Percentiles rank a stretch among this genome's conserved stretches.
Conservation (phyloP, 2,797 vertebrate species). For the Denticeps clupeoides region DNA sequence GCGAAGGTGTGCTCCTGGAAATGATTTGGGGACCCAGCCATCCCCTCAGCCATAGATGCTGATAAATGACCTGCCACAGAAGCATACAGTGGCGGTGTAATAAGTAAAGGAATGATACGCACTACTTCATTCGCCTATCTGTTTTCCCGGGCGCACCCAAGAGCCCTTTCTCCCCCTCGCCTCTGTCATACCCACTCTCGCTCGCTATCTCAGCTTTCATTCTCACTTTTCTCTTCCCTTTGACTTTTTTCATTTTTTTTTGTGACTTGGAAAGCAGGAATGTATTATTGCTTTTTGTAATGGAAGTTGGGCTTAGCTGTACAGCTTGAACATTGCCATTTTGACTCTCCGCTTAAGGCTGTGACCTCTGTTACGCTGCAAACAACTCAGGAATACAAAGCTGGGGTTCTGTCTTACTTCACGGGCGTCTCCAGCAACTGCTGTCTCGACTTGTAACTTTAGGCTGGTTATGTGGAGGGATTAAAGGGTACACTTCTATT, state of each 20-base stretch:
- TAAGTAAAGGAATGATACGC: constrained; percentile 28
- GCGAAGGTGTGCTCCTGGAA: constrained; percentile 3
- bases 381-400: too few species aligned
- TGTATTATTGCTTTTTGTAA: constrained; percentile 8
- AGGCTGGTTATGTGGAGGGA: too few species aligned
- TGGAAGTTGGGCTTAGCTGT: constrained; percentile 2
- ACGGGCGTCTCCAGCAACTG: too few species aligned
- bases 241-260: neutral
- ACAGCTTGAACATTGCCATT: constrained; percentile 1
- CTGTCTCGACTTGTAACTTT: too few species aligned
- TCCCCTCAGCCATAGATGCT: constrained; percentile 15
- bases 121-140: constrained; percentile 12
- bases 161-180: neutral
- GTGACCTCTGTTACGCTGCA: too few species aligned
- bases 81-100: constrained; percentile 18
- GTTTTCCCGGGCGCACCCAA: neutral
- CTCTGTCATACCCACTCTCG: neutral
- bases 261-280: constrained; percentile 5
- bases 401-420: too few species aligned
- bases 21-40: constrained; percentile 12
- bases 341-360: neutral
- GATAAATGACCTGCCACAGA: constrained; percentile 31
- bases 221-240: constrained; percentile 6
- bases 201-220: neutral
- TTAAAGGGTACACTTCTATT: too few species aligned